Percentiles rank a stretch among this genome's conserved stretches.
These are phyloP conservation scores for Diplosoma virens DNA, from an alignment of 23 tunicate species.

Conservation along the genomic window DNA sequence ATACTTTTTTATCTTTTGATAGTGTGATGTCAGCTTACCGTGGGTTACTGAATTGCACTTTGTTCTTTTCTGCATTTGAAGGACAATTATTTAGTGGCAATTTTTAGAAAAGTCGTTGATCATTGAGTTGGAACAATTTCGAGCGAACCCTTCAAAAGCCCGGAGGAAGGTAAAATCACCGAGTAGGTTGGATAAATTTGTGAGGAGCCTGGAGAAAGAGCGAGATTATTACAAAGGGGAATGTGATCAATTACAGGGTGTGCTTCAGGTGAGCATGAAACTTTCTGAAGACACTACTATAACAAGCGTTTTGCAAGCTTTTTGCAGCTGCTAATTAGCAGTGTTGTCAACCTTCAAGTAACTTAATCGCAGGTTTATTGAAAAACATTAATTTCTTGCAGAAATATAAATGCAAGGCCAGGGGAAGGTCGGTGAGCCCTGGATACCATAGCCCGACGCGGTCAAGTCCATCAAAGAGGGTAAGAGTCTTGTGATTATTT, in stretches of 20 bases:
- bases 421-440: conserved; percentile 25
- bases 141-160: conserved; percentile 54
- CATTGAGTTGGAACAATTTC: conserved; percentile 76
- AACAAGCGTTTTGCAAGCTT: too few relatives aligned
- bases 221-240: conserved; percentile 88
- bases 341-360: too few relatives aligned
- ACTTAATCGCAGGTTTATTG: too few relatives aligned
- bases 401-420: conserved; percentile 31
- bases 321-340: too few relatives aligned
- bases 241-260: conserved; percentile 64
- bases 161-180: conserved; percentile 47
- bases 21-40: too few relatives aligned
- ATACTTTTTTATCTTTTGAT: too few relatives aligned
- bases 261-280: conserved; percentile 76
- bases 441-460: conserved; percentile 29
- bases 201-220: conserved; percentile 78
- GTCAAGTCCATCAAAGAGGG: conserved; percentile 21
- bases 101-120: conserved; percentile 49
- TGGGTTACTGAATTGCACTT: too few relatives aligned
- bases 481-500: too few relatives aligned
- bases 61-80: too few relatives aligned
- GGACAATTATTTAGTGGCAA: not conserved
- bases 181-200: conserved; percentile 72
- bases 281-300: too few relatives aligned
- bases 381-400: conserved; percentile 12